phyloP scores from a whole-genome alignment of 1,140 invertebrate species.

The Tenebrio molitor region DNA sequence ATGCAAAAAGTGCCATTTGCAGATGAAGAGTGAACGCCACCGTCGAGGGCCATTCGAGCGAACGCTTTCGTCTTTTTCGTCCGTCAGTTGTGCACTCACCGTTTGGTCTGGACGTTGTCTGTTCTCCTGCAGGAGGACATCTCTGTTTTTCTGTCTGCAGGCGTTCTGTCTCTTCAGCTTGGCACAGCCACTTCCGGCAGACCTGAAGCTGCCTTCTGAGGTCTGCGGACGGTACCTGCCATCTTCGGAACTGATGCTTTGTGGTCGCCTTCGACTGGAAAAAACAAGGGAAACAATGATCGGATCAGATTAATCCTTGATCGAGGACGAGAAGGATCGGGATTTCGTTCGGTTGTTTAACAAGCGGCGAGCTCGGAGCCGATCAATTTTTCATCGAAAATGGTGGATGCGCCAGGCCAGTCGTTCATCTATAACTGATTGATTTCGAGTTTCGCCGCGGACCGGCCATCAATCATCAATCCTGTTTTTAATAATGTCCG shows the following conservation, averaged over 20 bases:
- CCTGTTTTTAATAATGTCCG: not conserved
- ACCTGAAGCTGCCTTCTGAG: constrained; percentile 55
- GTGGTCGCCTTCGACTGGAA: constrained; percentile 54
- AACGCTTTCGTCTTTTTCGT: too few relatives aligned
- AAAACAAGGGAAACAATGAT: constrained; percentile 33
- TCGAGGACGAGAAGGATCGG: not conserved
- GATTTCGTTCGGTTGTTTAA: constrained; percentile 11
- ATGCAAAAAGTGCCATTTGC: too few relatives aligned
- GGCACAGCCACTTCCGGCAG: constrained; percentile 55
- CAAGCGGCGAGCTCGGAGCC: not conserved
- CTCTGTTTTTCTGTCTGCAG: constrained; percentile 56
- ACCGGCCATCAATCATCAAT: constrained; percentile 27
- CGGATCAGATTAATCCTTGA: not conserved
- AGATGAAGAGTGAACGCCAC: too few relatives aligned
- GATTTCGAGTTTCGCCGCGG: constrained; percentile 3
- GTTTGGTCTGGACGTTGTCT: constrained; percentile 42
- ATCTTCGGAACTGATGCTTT: constrained; percentile 57
- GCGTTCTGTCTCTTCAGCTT: constrained; percentile 59
- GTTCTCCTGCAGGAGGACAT: constrained; percentile 42
- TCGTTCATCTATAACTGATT: constrained; percentile 6
- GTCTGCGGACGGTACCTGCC: constrained; percentile 42
- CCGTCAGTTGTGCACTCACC: too few relatives aligned
- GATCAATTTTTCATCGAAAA: constrained; percentile 28
- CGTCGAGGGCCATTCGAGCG: too few relatives aligned
- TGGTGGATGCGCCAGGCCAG: constrained; percentile 30